Evolutionary conservation across 2,797 vertebrate genomes (phyloP), one percentile per base, ranked within the genome.

Genomic region (Labroides dimidiatus): DNA sequence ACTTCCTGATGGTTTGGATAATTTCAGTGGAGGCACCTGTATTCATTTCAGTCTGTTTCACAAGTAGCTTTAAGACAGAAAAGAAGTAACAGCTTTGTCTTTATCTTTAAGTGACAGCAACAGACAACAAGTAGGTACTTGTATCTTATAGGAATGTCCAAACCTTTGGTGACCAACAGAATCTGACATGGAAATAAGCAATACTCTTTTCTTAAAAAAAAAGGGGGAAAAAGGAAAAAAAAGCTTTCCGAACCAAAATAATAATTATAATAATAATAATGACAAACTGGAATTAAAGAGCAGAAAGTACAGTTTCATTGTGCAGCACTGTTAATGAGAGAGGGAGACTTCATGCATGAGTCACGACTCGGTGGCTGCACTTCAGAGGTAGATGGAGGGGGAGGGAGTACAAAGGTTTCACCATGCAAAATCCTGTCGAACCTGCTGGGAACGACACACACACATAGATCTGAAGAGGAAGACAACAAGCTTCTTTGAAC

Each of bases 351-450:
- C 0, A 16, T 0, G 64, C 8, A 12, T 85, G 84, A 91, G 63
- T 89, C 86, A 90, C 36, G 0, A 55, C 21, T 4, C 36, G 16
- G 58, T 7, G 15, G 48, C 69, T 75, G 8, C 10, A 16, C 73
- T 48, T 12, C 21, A 27, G 37, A 72, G 44, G 23, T 21, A 69
- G 47, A 47, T 13, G 4, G n/a, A 7, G 10, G 66, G 72, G 73
- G 67, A 33, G 51, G 54, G 75, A 73, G 84, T 24, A 73, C 81
- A 80, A 81, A 85, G 81, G 89, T 90, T 87, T 91, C 85, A 75
- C 73, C 30, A n/a, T n/a, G 45, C 63, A 53, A 76, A 81, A 91
- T 88, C 89, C 70, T 48, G 92, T 89, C 89, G 83, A 92, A 93
- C 92, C 90, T 84, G 92, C 82, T 91, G 45, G 50, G 44, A 76